Evolutionary conservation across 2,113 vertebrate species (phyloP), one percentile per base, ranked within the genome.

Genomic region (Megaleporinus macrocephalus): DNA sequence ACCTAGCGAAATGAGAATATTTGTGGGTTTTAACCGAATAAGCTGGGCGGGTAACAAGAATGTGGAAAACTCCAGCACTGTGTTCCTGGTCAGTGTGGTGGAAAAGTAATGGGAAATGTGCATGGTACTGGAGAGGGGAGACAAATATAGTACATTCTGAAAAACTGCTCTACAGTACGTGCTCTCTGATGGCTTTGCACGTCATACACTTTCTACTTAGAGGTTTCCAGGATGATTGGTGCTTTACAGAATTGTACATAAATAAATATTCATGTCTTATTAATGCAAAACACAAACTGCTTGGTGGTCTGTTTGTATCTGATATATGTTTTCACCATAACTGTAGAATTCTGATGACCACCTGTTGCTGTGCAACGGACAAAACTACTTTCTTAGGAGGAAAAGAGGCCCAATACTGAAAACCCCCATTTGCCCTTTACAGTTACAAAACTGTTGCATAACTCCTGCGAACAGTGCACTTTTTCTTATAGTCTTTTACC

Each of bases 1-100:
- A 59, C 14, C 44, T 53, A 68, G 73, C 66, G 59, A 87, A 86
- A 86, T 69, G 59, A 27, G 55, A 62, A 87, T 87, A 83, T 86
- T 83, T 88, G 87, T 69, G 84, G 84, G 24, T 84, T 88, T 65
- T 22, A 59, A 61, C 77, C 85, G 73, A 87, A 80, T 33, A 83
- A 86, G 88, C 81, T 15, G 77, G 73, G 85, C 86, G 76, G 78
- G 72, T 73, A 88, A 82, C 86, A 86, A 70, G 78, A 83, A 88
- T 87, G 85, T 82, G 65, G 69, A 88, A 89, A 89, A 78, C 81
- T 68, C 70, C 68, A 61, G 66, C 74, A 11, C 18, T 16, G 79
- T 76, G 47, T 85, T 70, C 76, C 59, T 84, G 16, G 29, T 83
- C 13, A 49, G n/a, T 72, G 73, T 69, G 70, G 73, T 71, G 76